Percentiles rank a stretch among this genome's conserved stretches.
phyloP scores from a whole-genome alignment of 2,888 invertebrate genomes.

The Drosophila mimica region DNA sequence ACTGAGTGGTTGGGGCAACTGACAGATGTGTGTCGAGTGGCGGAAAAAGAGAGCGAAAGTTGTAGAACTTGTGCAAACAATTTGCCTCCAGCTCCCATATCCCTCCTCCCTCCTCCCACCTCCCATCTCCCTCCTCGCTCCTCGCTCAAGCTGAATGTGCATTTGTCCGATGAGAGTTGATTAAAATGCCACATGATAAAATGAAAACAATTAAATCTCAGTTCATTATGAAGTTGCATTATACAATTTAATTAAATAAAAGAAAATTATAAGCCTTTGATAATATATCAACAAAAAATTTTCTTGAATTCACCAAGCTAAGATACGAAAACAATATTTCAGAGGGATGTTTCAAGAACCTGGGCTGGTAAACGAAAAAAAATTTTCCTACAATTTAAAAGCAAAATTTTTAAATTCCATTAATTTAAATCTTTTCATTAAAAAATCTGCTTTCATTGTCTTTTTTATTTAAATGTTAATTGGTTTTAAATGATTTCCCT shows the following conservation, averaged over 20 bases:
- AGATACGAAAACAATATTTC: not conserved
- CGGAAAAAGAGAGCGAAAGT: conserved; percentile 64
- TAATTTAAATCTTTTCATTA: not conserved
- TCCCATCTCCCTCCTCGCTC: rapidly evolving
- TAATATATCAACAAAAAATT: not conserved
- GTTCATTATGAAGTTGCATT: not conserved
- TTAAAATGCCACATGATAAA: conserved; percentile 19
- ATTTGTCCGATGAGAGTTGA: conserved; percentile 33
- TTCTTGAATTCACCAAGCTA: not conserved
- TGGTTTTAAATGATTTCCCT: not conserved
- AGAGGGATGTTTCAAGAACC: too few species aligned
- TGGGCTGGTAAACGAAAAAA: not conserved
- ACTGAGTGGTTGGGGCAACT: conserved; percentile 8
- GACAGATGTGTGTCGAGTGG: conserved; percentile 64
- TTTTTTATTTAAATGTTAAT: not conserved
- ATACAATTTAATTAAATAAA: not conserved
- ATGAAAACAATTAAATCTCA: not conserved
- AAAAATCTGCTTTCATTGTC: not conserved
- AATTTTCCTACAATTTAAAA: not conserved
- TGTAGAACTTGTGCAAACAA: conserved; percentile 57
- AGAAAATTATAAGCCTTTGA: too few species aligned
- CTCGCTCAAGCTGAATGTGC: conserved; percentile 21
- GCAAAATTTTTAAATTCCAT: not conserved
- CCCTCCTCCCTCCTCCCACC: not conserved
- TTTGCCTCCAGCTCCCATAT: conserved; percentile 44